These are phyloP conservation scores for Pangasius mekongensis DNA, from an alignment of 2,797 vertebrate genomes.

Conservation along the genomic window DNA sequence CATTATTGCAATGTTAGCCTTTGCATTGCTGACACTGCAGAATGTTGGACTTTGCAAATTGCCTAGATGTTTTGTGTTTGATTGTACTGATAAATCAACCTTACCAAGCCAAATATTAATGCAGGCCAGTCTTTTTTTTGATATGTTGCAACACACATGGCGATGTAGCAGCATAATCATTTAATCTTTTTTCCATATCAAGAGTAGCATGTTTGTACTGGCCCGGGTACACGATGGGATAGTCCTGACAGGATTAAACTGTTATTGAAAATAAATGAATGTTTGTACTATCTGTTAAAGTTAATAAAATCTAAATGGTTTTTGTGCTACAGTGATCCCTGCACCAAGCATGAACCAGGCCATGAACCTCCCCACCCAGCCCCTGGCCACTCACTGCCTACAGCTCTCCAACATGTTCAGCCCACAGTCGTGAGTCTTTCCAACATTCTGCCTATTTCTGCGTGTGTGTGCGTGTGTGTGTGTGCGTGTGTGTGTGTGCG, in stretches of 20 bases:
- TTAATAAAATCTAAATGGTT: background rate
- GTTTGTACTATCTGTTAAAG: background rate
- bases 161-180: background rate
- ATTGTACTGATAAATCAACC: background rate
- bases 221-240: background rate
- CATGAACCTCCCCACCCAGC: constrained; percentile 85
- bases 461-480: background rate
- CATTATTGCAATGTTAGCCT: constrained; percentile 6
- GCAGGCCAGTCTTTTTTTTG: background rate
- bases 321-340: constrained; percentile 66
- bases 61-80: background rate
- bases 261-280: background rate
- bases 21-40: constrained; percentile 1
- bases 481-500: too few relatives aligned
- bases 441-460: background rate
- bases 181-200: background rate
- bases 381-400: constrained; percentile 96
- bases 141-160: too few relatives aligned
- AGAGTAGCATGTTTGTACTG: background rate
- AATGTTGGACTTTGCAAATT: background rate
- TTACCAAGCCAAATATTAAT: background rate
- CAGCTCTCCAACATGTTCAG: constrained; percentile 99
- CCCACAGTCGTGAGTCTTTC: constrained; percentile 89
- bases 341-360: constrained; percentile 71
- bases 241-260: background rate